Evolutionary conservation across 2,797 vertebrate species (phyloP).

Genomic region (Poeciliopsis turneri): DNA sequence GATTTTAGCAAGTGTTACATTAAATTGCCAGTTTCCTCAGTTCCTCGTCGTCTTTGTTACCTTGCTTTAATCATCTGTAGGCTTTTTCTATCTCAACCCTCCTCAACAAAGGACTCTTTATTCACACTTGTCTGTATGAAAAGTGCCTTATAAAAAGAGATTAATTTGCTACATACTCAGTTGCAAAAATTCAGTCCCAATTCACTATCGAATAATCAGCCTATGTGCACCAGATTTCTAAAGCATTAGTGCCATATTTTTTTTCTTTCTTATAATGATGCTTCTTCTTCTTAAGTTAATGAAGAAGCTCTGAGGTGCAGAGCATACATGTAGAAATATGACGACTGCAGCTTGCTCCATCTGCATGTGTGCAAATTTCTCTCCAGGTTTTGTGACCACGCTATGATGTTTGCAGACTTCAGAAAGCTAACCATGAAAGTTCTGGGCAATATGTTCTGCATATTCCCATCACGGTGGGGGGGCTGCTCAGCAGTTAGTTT

Average conservation of each 20-base stretch:
- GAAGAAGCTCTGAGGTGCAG: conserved; percentile 13
- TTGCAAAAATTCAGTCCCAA: conserved; percentile 9
- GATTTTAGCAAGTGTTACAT: not conserved
- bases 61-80: conserved; percentile 18
- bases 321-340: conserved; percentile 17
- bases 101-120: not conserved
- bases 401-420: conserved; percentile 47
- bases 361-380: conserved; percentile 31
- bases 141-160: not conserved
- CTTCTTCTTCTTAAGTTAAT: conserved; percentile 36
- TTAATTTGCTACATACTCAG: not conserved
- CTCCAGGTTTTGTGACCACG: conserved; percentile 23
- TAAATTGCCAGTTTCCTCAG: not conserved
- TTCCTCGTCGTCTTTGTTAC: not conserved
- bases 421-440: conserved; percentile 54
- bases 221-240: conserved; percentile 22
- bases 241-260: conserved; percentile 18
- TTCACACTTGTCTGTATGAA: not conserved
- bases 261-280: conserved; percentile 22
- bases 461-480: conserved; percentile 53
- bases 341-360: conserved; percentile 15
- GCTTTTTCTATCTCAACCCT: not conserved
- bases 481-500: conserved; percentile 38
- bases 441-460: conserved; percentile 47
- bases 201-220: conserved; percentile 9